Base-by-base conservation (phyloP, 2,888 invertebrate genomes). In the Rambutsinella grinnellia region DNA sequence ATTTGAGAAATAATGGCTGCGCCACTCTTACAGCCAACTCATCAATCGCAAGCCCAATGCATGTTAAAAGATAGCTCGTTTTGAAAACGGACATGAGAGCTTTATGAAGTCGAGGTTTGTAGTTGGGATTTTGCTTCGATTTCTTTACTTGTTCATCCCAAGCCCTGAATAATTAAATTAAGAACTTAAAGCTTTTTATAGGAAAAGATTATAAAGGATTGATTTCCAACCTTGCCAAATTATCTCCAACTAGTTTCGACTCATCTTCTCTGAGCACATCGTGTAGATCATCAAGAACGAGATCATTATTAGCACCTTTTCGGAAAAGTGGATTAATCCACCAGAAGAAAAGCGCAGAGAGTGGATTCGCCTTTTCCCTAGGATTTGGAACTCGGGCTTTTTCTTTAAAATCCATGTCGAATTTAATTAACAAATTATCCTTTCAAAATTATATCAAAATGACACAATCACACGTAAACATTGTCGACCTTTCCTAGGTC, bases 291-390 rank as follows among this genome's bases (percentile, higher is more conserved):
- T 90, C 88, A 54, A 91, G 89, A 80, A 92, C 92, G 58, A 96
- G 86, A 61, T 92, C 91, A 84, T 93, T 91, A 70, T 88, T 89
- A 84, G 91, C 91, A 0, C 95, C 95, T 85, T 91, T 91, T 83
- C 90, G 91, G 87, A 94, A 94, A 84, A 93, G 87, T 3, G 91
- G 92, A 85, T 93, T 88, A 68, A 93, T 92, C 91, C 94, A 95
- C 87, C 93, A 93, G 85, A 91, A 92, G 56, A 90, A 86, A 27
- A 92, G 85, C 74, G 92, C 88, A 1, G 92, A 91, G 6, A 93
- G 83, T 5, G 89, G 82, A 84, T 89, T 90, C 15, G 91, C 89
- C 54, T 86, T 87, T 82, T 89, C 89, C 71, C 89, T 87, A 2
- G 91, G 91, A 87, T 91, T 91, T 66, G 87, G 86, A 61, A 89